Percentiles rank a stretch among this genome's conserved stretches.
Conservation (phyloP, 1,140 invertebrate genomes). For the Thalassaphorura encarpata region DNA sequence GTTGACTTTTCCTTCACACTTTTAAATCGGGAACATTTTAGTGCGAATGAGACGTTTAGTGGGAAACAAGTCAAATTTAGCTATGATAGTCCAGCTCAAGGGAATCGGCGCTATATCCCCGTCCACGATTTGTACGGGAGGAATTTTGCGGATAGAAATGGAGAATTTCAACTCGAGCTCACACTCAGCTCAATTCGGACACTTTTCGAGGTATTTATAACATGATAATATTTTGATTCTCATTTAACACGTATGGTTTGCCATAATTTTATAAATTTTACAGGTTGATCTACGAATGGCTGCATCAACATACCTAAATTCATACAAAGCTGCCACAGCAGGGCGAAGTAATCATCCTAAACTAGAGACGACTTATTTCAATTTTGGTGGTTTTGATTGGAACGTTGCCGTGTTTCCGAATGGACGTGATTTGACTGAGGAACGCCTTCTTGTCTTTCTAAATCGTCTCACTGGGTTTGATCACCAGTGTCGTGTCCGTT, state of each 20-base stretch:
- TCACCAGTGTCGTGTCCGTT: conserved; percentile 64
- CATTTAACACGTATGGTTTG: too few species aligned
- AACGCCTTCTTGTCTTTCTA: conserved; percentile 51
- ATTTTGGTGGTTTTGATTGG: conserved; percentile 76
- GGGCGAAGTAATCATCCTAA: conserved; percentile 38
- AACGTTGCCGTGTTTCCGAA: conserved; percentile 61
- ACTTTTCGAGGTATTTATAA: conserved; percentile 61
- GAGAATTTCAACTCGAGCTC: conserved; percentile 71
- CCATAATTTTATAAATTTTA: too few species aligned
- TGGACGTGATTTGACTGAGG: conserved; percentile 44
- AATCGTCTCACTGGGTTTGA: conserved; percentile 70
- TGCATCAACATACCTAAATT: conserved; percentile 35
- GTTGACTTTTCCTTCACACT: conserved; percentile 77
- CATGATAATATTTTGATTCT: too few species aligned
- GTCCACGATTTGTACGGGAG: conserved; percentile 59
- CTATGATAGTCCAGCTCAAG: conserved; percentile 57
- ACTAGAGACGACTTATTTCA: conserved; percentile 59
- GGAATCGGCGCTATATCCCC: conserved; percentile 66
- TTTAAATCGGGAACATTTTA: conserved; percentile 75
- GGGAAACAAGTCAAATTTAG: conserved; percentile 69
- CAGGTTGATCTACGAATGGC: conserved; percentile 55
- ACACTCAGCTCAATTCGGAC: conserved; percentile 66
- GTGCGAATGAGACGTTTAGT: conserved; percentile 68
- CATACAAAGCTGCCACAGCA: conserved; percentile 18
- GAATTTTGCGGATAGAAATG: conserved; percentile 65